phyloP scores from a whole-genome alignment of 2,797 vertebrate genomes.

The Glossophaga mutica region DNA sequence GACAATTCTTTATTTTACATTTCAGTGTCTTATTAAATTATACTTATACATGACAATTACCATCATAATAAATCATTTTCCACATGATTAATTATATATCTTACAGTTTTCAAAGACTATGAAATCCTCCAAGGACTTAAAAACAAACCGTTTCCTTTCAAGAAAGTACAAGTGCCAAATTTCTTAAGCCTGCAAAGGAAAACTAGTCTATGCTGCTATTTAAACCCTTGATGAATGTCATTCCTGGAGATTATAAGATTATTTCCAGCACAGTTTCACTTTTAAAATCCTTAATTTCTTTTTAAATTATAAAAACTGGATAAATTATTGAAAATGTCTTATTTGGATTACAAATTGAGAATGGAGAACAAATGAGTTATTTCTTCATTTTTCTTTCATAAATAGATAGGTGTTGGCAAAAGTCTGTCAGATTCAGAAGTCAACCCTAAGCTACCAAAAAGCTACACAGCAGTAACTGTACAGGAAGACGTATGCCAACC shows the following conservation, averaged over 20 bases:
- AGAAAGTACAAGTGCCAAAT: slow-evolving; percentile 29
- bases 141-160: slow-evolving; percentile 58
- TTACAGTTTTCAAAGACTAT: slow-evolving; percentile 38
- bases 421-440: slow-evolving; percentile 42
- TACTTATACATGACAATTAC: slow-evolving; percentile 36
- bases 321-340: neutral
- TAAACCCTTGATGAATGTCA: slow-evolving; percentile 43
- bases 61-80: slow-evolving; percentile 55
- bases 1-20: slow-evolving; percentile 34
- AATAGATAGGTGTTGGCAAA: neutral
- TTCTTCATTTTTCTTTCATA: slow-evolving; percentile 9
- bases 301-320: slow-evolving; percentile 30
- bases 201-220: slow-evolving; percentile 11
- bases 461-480: neutral
- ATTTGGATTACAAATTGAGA: slow-evolving; percentile 20
- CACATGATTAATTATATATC: slow-evolving; percentile 23
- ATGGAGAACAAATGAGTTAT: neutral
- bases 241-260: slow-evolving; percentile 42
- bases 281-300: slow-evolving; percentile 32
- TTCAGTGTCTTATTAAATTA: slow-evolving; percentile 52
- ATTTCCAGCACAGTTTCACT: slow-evolving; percentile 40
- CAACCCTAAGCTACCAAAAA: neutral
- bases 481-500: neutral
- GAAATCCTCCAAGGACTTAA: slow-evolving; percentile 34
- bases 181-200: neutral